Evolutionary conservation across 2,113 vertebrate species (phyloP).

Genomic region (Mastomys natalensis): DNA sequence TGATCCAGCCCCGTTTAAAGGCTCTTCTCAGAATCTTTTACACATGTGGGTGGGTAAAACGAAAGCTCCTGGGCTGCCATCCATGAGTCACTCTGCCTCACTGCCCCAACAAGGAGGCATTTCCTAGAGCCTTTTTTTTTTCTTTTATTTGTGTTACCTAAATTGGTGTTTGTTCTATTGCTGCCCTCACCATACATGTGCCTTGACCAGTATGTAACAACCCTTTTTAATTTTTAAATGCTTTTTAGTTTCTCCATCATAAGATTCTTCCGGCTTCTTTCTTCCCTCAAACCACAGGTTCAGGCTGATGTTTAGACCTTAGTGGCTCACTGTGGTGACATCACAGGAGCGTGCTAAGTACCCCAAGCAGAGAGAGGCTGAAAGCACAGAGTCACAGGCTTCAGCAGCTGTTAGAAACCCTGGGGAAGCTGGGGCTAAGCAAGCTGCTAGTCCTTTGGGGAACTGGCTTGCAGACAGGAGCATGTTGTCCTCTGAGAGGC

Average conservation of each 20-base stretch:
- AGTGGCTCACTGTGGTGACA: background rate
- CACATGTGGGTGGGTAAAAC: background rate
- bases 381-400: background rate
- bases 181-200: background rate
- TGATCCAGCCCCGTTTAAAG: background rate
- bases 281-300: background rate
- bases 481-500: too few relatives aligned
- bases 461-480: too few relatives aligned
- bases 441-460: background rate
- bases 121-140: background rate
- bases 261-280: slow-evolving; percentile 30
- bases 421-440: background rate
- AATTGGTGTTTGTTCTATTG: background rate
- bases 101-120: background rate
- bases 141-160: background rate
- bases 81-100: background rate
- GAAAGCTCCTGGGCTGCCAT: background rate
- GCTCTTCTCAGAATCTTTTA: background rate
- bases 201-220: slow-evolving; percentile 2
- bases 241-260: background rate
- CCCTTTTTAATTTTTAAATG: background rate
- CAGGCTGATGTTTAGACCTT: background rate
- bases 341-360: background rate
- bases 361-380: background rate
- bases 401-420: background rate